phyloP scores from a whole-genome alignment of 2,888 invertebrate species.

The Carabus problematicus region DNA sequence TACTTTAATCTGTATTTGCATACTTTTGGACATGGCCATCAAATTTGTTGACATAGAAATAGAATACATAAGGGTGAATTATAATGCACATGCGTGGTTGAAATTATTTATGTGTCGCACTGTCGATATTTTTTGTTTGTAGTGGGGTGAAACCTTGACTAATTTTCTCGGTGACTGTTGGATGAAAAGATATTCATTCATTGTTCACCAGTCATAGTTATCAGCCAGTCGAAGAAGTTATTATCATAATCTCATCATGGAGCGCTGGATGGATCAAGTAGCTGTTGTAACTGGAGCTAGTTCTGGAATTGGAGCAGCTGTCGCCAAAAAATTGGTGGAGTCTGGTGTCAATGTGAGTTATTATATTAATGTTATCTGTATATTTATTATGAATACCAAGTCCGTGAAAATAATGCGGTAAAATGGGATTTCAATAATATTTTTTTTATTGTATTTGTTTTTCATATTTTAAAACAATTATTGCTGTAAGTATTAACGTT shows the following conservation, averaged over 20 bases:
- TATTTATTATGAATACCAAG: not conserved
- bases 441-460: not conserved
- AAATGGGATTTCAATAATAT: not conserved
- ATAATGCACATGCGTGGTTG: too few species aligned
- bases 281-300: slow-evolving; percentile 36
- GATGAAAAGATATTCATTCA: not conserved
- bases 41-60: too few species aligned
- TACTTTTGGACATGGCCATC: too few species aligned
- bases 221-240: not conserved
- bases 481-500: not conserved
- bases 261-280: slow-evolving; percentile 29
- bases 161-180: slow-evolving; percentile 15
- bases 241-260: slow-evolving; percentile 6
- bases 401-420: not conserved
- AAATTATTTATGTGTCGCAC: too few species aligned
- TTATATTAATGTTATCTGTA: not conserved
- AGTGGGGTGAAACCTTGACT: slow-evolving; percentile 5
- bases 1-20: too few species aligned
- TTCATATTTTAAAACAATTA: not conserved
- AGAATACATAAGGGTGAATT: too few species aligned
- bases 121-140: not conserved
- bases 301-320: slow-evolving; percentile 32
- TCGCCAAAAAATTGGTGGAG: slow-evolving; percentile 30
- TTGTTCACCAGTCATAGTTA: not conserved
- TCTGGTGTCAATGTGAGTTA: slow-evolving; percentile 32